phyloP scores from a whole-genome alignment of 2,888 invertebrate genomes.

The Nemurella pictetii region DNA sequence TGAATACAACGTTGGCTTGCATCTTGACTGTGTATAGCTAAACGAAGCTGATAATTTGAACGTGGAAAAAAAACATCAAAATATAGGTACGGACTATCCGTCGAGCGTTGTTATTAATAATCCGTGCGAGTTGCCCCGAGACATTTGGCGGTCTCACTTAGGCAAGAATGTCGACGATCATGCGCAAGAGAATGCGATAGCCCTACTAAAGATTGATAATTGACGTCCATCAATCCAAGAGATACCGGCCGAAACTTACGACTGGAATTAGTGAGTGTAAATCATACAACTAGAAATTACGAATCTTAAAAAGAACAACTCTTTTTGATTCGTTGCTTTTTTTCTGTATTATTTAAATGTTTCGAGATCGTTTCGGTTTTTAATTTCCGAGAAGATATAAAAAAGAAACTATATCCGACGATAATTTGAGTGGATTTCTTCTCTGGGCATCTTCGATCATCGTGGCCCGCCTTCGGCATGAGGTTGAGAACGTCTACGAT shows the following conservation, averaged over 20 bases:
- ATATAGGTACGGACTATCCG: background rate
- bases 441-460: background rate
- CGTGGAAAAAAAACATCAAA: background rate
- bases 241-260: conserved; percentile 1
- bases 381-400: conserved; percentile 1
- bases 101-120: background rate
- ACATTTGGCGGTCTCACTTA: conserved; percentile 27
- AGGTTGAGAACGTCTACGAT: background rate
- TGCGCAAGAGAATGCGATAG: background rate
- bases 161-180: conserved; percentile 25
- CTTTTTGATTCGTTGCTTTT: background rate
- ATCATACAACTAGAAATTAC: conserved; percentile 29
- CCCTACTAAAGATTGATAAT: conserved; percentile 28
- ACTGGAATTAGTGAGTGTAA: conserved; percentile 16
- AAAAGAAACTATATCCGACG: background rate
- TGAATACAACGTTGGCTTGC: background rate
- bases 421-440: conserved; percentile 25
- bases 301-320: conserved; percentile 5
- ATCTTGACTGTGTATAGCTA: background rate
- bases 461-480: background rate
- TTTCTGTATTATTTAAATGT: background rate
- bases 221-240: conserved; percentile 24
- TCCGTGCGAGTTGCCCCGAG: conserved; percentile 29
- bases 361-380: conserved; percentile 6
- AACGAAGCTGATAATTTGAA: background rate